Base-by-base conservation (phyloP, 92 coral and sea anemone species). In the Phenganax stokvisi region DNA sequence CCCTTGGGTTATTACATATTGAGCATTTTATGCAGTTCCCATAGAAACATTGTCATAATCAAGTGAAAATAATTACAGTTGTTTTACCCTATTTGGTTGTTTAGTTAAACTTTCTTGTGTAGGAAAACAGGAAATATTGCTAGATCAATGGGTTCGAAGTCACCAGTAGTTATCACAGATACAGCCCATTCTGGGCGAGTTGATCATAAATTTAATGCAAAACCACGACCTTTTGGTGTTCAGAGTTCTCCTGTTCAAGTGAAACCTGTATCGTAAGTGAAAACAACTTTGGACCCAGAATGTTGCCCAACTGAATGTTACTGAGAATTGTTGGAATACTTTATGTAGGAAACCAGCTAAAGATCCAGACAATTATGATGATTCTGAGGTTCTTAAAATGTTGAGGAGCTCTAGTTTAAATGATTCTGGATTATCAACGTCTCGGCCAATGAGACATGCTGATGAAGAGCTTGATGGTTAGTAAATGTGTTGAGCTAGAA, bases 171-270 rank as follows among this genome's bases (percentile, higher is more conserved):
- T 3, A 79, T 79, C 12, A 90, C 96, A 47, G 92, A 91, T 65
- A 89, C 90, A 13, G 77, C 88, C 20, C 98, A 94, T 64, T 94
- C 98, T 0, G 91, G 91, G 12, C 86, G 85, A 51, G 90, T 87
- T 20, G 99, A 96, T 70, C 87, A 96, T 62, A 96, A 96, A 70
- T 96, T 89, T 84, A 96, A 96, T 89, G 99, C 99, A 13, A 87
- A 81, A 80, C 88, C 99, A 25, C 92, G 89, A 72, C 99, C 99
- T 31, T 96, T 96, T 86, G 99, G 97, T 54, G 92, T 85, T 28
- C 77, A 79, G 56, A 79, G 83, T 53, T 63, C 83, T 30, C 83
- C 83, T 16, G 73, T 79, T 2, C 83, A 79, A 79, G 60, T 62
- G 27, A 79, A 79, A 79, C 74, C 83, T 10, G 15, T 79, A 62